These are phyloP conservation scores for Mormyrus proboscirostris DNA, from an alignment of 2,797 vertebrate species.

Conservation along the genomic window DNA sequence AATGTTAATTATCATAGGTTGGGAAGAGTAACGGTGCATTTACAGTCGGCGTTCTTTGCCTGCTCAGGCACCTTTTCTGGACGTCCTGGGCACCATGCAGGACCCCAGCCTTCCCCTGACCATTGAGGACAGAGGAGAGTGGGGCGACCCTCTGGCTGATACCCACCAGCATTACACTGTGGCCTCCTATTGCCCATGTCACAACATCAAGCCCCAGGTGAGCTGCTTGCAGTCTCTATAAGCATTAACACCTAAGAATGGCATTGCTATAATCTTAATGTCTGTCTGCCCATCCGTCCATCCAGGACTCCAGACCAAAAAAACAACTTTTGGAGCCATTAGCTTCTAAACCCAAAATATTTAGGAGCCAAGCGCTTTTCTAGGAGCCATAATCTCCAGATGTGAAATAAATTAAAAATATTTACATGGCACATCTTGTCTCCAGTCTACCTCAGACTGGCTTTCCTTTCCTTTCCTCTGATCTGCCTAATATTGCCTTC, in stretches of 20 bases:
- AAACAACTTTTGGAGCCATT: neutral
- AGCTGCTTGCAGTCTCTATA: neutral
- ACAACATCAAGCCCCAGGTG: slow-evolving; percentile 91
- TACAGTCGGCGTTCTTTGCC: neutral
- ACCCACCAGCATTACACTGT: slow-evolving; percentile 66
- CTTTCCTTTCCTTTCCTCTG: neutral
- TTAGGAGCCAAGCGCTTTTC: neutral
- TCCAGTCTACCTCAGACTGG: neutral
- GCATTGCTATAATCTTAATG: neutral
- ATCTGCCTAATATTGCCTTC: neutral
- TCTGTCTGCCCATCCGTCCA: neutral
- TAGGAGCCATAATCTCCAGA: neutral
- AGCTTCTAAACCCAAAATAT: neutral
- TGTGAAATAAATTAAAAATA: neutral
- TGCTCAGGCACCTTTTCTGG: slow-evolving; percentile 82
- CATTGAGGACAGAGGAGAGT: slow-evolving; percentile 86
- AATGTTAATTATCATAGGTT: neutral
- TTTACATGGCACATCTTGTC: neutral
- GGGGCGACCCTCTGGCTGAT: slow-evolving; percentile 79
- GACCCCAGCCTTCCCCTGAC: slow-evolving; percentile 77
- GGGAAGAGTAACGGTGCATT: neutral
- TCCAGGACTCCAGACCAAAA: neutral
- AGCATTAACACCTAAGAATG: neutral
- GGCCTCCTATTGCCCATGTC: slow-evolving; percentile 81
- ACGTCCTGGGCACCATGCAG: slow-evolving; percentile 85